phyloP scores from a whole-genome alignment of 1,140 invertebrate genomes.

The Bombus haemorrhoidalis region DNA sequence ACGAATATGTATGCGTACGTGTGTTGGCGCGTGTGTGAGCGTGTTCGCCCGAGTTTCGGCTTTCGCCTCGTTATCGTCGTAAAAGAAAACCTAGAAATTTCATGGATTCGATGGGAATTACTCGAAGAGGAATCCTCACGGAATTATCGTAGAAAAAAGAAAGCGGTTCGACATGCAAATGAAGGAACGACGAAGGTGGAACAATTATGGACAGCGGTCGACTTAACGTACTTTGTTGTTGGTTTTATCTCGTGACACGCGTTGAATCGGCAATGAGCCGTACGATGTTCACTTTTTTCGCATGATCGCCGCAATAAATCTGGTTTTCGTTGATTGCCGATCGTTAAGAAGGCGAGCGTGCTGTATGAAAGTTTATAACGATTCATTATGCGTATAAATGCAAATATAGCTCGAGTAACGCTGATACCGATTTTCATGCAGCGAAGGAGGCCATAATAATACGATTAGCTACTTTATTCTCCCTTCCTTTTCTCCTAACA shows the following conservation, averaged over 20 bases:
- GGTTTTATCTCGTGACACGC: slow-evolving; percentile 16
- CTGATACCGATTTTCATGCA: not conserved
- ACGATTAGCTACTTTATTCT: not conserved
- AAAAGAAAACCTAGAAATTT: not conserved
- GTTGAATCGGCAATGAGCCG: not conserved
- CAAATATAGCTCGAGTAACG: not conserved
- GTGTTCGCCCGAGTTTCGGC: not conserved
- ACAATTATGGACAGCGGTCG: not conserved
- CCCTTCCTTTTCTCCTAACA: too few relatives aligned
- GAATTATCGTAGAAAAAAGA: slow-evolving; percentile 6
- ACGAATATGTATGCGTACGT: not conserved
- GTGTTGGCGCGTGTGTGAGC: not conserved
- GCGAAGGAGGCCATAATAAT: slow-evolving; percentile 38
- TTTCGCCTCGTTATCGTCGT: slow-evolving; percentile 11
- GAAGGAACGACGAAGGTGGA: not conserved
- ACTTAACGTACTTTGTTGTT: not conserved
- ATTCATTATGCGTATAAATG: not conserved
- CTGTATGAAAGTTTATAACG: not conserved
- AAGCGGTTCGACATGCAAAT: not conserved
- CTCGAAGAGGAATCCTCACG: not conserved
- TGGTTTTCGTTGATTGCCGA: not conserved
- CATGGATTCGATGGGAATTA: not conserved
- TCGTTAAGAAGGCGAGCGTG: not conserved
- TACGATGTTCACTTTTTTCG: not conserved
- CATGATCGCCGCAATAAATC: not conserved